These are phyloP conservation scores for Oryzias sinensis DNA, from an alignment of 2,797 vertebrate species.

Conservation along the genomic window DNA sequence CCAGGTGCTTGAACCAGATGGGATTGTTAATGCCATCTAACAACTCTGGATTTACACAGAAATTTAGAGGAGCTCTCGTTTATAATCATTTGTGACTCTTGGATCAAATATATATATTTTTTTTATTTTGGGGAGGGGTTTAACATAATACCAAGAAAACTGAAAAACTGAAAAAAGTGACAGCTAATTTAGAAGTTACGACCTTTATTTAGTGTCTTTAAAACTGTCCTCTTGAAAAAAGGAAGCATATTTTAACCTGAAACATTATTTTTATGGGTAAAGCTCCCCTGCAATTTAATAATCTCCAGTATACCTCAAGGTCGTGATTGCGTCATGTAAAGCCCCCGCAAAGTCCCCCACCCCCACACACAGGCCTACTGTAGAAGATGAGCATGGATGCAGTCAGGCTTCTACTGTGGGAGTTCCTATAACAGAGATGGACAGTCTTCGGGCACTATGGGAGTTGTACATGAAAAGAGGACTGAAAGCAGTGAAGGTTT, in stretches of 20 bases:
- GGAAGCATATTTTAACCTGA: not conserved
- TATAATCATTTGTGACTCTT: conserved; percentile 32
- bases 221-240: no score
- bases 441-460: conserved; percentile 21
- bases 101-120: conserved; percentile 10
- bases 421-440: conserved; percentile 23
- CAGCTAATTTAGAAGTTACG: no score
- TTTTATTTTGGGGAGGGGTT: not conserved
- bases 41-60: conserved; percentile 25
- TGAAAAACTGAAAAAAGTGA: conserved; percentile 7
- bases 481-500: conserved; percentile 27
- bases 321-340: conserved; percentile 39
- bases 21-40: conserved; percentile 30
- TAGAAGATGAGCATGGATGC: conserved; percentile 26
- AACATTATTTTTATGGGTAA: conserved; percentile 5
- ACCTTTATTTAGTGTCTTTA: no score
- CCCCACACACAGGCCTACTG: not conserved
- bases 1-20: conserved; percentile 57
- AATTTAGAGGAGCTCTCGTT: conserved; percentile 12
- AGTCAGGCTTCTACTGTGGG: conserved; percentile 48
- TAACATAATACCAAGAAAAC: conserved; percentile 19
- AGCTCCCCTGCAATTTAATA: not conserved
- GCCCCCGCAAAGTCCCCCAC: not conserved
- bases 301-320: conserved; percentile 21
- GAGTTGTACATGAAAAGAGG: conserved; percentile 17